Conservation (phyloP, 2,888 invertebrate genomes). For the Eristalis tenax region DNA sequence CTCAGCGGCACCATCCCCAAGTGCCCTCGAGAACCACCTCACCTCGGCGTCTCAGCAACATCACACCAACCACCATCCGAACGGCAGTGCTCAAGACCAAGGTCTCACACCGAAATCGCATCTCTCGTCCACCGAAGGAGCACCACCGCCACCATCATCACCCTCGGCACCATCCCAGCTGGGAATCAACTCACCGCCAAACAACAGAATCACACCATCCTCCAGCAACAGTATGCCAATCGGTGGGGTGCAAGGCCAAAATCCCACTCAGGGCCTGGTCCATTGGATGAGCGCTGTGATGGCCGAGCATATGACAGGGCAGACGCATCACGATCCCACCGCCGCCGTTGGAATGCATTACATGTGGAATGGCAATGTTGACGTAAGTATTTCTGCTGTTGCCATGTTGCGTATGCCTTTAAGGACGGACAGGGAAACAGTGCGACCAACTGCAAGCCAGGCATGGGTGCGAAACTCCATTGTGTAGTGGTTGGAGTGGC, state of each 20-base stretch:
- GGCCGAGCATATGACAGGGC: constrained; percentile 95
- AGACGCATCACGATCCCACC: constrained; percentile 86
- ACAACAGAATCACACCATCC: constrained; percentile 61
- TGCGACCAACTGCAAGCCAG: neutral
- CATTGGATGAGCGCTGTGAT: constrained; percentile 97
- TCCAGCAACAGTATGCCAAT: constrained; percentile 79
- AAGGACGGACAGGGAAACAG: neutral
- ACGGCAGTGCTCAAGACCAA: constrained; percentile 66
- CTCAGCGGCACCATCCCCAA: constrained; percentile 65
- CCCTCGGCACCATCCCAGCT: constrained; percentile 73
- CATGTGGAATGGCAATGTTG: constrained; percentile 81
- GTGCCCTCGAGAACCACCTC: constrained; percentile 62
- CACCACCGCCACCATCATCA: constrained; percentile 73
- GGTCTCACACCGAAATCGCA: constrained; percentile 58
- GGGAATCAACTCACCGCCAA: constrained; percentile 58
- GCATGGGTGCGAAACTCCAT: neutral
- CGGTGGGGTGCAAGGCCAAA: constrained; percentile 83
- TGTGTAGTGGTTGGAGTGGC: neutral
- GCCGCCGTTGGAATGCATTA: constrained; percentile 81
- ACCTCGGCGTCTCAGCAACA: constrained; percentile 61
- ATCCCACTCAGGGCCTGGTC: constrained; percentile 90
- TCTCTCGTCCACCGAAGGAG: constrained; percentile 53
- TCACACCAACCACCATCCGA: constrained; percentile 68
- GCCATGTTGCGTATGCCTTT: neutral
- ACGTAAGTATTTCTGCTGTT: constrained; percentile 77